Base-by-base conservation (phyloP, 2,797 vertebrate species). In the Crypturellus tataupa region DNA sequence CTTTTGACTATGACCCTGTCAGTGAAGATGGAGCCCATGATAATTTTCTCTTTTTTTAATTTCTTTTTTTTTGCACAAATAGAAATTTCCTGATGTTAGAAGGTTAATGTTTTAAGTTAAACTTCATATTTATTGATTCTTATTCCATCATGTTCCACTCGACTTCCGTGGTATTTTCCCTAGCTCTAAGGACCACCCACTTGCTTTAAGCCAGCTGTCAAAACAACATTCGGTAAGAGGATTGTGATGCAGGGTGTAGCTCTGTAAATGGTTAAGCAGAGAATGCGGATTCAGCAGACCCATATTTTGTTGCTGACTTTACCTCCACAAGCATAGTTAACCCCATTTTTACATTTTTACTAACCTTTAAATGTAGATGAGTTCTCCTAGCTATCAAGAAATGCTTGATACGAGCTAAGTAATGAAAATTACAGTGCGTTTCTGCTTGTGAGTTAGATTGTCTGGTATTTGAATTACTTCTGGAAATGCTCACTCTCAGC, bases 181-280 rank as follows among this genome's bases (percentile, higher is more conserved):
- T 59, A 29, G 19, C 35, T 71, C 35, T 23, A 39, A 78, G 20
- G 93, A 89, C 94, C 90, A 95, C 83, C 78, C 70, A 59, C 80
- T 55, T 92, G 64, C 80, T 95, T 80, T 78, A 93, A 92, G 46
- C 44, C 73, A 89, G 58, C 81, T 95, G 89, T 93, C 90, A 95
- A 93, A 96, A 89, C 91, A 93, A 49, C 23, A 31, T 65, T 84
- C n/a, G 44, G 58, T 80, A 33, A 84, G 63, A 77, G 46, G 49
- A 55, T 59, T 84, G 21, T 51, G 56, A 49, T 92, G 44, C 72
- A 87, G 78, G 29, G 92, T 64, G 37, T 87, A 58, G 58, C 58
- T 78, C 18, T 78, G 29, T 47, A 89, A 85, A 46, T 78, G 58
- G 33, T 75, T 90, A 80, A 89, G 31, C 68, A 49, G 71, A 53